phyloP scores from a whole-genome alignment of 2,113 vertebrate genomes.

The Orthonyx spaldingii region DNA sequence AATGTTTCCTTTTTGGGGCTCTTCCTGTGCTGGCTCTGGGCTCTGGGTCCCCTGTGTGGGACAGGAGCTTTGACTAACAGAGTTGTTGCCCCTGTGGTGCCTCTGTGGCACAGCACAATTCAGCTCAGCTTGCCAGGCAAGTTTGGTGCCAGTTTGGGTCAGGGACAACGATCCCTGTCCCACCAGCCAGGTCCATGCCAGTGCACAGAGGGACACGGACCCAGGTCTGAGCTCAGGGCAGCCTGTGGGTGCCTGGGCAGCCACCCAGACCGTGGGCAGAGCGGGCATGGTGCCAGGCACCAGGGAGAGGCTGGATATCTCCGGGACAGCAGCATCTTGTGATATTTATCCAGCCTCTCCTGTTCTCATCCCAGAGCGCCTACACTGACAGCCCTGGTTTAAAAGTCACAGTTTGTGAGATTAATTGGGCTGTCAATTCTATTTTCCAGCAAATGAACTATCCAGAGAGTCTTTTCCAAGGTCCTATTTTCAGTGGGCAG shows the following conservation, averaged over 20 bases:
- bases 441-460: conserved; percentile 5
- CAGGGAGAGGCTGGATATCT: not conserved
- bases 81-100: not conserved
- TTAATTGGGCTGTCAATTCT: conserved; percentile 22
- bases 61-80: not conserved
- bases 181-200: not conserved
- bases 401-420: not conserved
- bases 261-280: not conserved
- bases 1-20: not conserved
- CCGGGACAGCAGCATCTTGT: not conserved
- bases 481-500: not conserved
- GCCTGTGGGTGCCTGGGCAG: not conserved
- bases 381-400: not conserved
- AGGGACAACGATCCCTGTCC: not conserved
- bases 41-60: not conserved
- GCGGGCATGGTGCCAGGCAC: not conserved
- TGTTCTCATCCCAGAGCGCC: not conserved
- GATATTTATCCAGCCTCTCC: not conserved
- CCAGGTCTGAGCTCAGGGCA: not conserved
- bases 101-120: not conserved
- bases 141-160: not conserved
- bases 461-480: not conserved
- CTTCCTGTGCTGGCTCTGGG: not conserved
- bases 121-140: fast-evolving
- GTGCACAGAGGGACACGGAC: not conserved